Conservation (phyloP, 2,888 invertebrate genomes). For the Drepana falcataria region DNA sequence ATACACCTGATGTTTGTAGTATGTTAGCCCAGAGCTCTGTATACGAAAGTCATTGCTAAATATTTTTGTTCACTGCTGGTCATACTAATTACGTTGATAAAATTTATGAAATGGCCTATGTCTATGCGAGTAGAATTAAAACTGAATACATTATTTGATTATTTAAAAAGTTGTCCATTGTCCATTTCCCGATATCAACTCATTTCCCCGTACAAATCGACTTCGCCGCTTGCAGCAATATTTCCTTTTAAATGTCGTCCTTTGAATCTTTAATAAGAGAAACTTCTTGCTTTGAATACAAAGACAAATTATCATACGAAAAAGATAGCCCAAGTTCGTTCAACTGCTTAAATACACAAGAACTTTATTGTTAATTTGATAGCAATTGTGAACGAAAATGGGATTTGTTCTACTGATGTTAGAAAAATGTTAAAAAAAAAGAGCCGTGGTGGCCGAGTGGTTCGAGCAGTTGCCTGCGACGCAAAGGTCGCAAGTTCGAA, state of each 20-base stretch:
- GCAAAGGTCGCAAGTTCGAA: too few species aligned
- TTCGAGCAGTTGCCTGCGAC: too few species aligned
- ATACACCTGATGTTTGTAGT: too few species aligned
- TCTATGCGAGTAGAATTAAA: neutral
- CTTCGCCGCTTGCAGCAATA: conserved; percentile 49
- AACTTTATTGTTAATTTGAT: neutral
- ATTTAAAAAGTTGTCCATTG: neutral
- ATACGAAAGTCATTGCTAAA: too few species aligned
- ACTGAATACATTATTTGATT: neutral
- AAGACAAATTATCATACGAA: conserved; percentile 52
- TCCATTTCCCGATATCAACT: neutral
- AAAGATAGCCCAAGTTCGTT: conserved; percentile 58
- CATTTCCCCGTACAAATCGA: conserved; percentile 13
- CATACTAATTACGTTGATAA: too few species aligned
- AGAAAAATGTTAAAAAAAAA: too few species aligned
- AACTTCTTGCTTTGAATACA: conserved; percentile 65
- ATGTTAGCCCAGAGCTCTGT: too few species aligned
- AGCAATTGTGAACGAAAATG: neutral
- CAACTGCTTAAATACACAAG: conserved; percentile 43
- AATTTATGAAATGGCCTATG: too few species aligned
- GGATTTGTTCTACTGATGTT: conserved; percentile 8
- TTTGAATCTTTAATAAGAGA: conserved; percentile 73
- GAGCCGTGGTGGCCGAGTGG: too few species aligned
- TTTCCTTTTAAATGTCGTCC: conserved; percentile 72
- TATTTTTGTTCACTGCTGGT: too few species aligned